Conservation (phyloP, 2,888 invertebrate genomes). For the Anthrax anthrax region DNA sequence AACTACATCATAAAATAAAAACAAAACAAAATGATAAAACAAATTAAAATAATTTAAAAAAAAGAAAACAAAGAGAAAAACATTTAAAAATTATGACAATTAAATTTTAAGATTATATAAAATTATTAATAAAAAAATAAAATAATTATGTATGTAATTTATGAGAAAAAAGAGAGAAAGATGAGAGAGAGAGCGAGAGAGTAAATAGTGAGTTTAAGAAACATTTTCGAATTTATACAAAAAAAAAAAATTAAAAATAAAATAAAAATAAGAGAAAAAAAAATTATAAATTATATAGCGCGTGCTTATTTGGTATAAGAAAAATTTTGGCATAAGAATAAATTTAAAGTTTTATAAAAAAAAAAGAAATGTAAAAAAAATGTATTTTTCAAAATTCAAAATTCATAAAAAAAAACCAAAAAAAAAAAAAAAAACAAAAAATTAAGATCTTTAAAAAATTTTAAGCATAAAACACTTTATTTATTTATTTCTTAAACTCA, state of each 20-base stretch:
- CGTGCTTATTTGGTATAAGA: neutral
- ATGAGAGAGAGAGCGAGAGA: too few species aligned
- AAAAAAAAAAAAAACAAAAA: neutral
- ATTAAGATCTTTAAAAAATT: too few species aligned
- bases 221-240: neutral
- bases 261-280: too few species aligned
- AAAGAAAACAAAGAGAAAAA: too few species aligned
- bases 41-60: too few species aligned
- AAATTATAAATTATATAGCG: too few species aligned
- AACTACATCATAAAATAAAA: too few species aligned
- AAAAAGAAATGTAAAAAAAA: neutral
- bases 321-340: neutral
- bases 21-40: too few species aligned
- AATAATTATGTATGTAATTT: neutral
- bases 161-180: neutral
- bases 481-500: slow-evolving; percentile 3
- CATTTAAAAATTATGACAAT: neutral
- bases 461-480: neutral
- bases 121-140: neutral
- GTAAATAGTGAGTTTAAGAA: neutral
- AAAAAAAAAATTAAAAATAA: neutral
- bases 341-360: too few species aligned
- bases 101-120: too few species aligned
- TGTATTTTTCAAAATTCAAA: neutral
- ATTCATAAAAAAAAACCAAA: neutral